Base-by-base conservation (phyloP, 2,113 vertebrate species). In the Felis chaus region DNA sequence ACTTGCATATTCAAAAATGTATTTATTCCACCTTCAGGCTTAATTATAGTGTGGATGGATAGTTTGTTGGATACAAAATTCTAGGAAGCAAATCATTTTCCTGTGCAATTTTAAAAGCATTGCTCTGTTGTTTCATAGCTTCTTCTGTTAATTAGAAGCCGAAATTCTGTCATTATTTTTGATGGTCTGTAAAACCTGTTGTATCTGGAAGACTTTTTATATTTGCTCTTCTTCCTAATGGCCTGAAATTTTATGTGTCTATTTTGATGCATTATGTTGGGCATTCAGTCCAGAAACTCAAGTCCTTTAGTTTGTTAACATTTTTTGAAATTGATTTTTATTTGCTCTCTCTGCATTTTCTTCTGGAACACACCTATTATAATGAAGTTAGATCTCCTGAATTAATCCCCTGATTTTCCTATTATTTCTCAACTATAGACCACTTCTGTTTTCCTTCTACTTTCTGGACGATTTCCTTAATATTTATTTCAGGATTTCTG, bases 91-190 rank as follows among this genome's bases (percentile, higher is more conserved):
- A 79, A 48, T 80, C 55, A 81, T n/a, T 50, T 93, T 33, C 33
- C n/a, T 33, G 85, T 61, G 65, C 29, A 45, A 36, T 55, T 85
- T 73, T 33, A 78, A 79, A 53, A 48, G 25, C 12, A 13, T 53
- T 63, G 48, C 1, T 29, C 8, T 36, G 6, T 63, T 23, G n/a
- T 39, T 86, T 69, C 1, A 8, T n/a, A 55, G 27, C 18, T 50
- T 85, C 13, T 69, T 3, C 81, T 81, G 19, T 73, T 83, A 87
- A 82, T 65, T 39, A 63, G n/a, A 94, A 85, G 25, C 25, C 4
- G 36, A 84, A 92, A 83, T 45, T 31, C 7, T 57, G 57, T 39
- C 73, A 53, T 57, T 93, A 25, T 80, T 90, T 97, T 96, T 84
- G 31, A 71, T 93, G 45, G n/a, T 80, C 69, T 82, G 18, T 55